Percentiles rank a stretch among this genome's conserved stretches.
Conservation (phyloP, 2,113 vertebrate species). For the cat (Felis catus) region F.catus_Fca126_mat1.0 CM031413.1:76242501-76243000, state of each 20-base stretch:
- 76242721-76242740: neutral
- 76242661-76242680: neutral
- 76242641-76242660: neutral
- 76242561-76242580: neutral
- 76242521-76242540: neutral
- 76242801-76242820: neutral
- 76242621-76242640: neutral
- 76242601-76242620: neutral
- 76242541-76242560: neutral
- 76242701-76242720: neutral
- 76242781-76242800: neutral
- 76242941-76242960: neutral
- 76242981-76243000: neutral
- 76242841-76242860: neutral
- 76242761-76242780: neutral
- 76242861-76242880: neutral
- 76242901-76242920: neutral
- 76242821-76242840: neutral
- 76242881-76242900: neutral
- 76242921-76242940: neutral
- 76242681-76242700: neutral
- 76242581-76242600: neutral
- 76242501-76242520: neutral
- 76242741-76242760: neutral
- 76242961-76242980: neutral